Evolutionary conservation across 2,888 invertebrate genomes (phyloP), one percentile per base, ranked within the genome.

Genomic region (Gryllus longicercus): DNA sequence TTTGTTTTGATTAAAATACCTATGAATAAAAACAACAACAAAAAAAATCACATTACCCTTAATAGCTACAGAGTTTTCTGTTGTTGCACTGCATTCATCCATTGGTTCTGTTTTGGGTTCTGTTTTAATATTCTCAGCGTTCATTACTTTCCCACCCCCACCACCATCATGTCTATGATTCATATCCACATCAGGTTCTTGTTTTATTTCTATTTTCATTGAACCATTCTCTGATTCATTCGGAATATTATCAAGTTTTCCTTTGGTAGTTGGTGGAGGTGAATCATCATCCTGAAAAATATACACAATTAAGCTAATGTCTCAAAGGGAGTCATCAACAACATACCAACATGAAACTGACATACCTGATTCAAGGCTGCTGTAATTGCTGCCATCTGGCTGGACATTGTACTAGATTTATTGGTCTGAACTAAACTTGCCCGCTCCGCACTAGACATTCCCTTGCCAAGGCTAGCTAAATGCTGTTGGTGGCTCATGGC

Each of bases 311-410:
- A 38, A 38, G 38, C 38, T 8, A 5, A 38, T 8, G 38, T 38
- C 38, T 38, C 38, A 38, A 38, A 38, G 8, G 5, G 8, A 38
- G 38, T 38, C 8, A 38, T 38, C 38, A 63, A 63, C 63, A 63
- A 63, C n/a, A n/a, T 1, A 18, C 8, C 14, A 63, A 63, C 16
- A 21, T 0, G 38, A 76, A 76, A 11, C 16, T 23, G 18, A 38
- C 74, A 78, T 82, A 83, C 84, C 83, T 91, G 90, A 83, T 92
- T 92, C 50, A 92, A 89, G 0, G 93, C 92, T 10, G 93, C 93
- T 83, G 91, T 91, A 79, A 93, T 90, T 8, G 93, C 93, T 18
- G 93, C 92, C 91, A 93, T 92, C 86, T 93, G 93, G 14, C 93
- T 92, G 25, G 93, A 92, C 85, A 92, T 89, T 81, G 87, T 87